These are phyloP conservation scores for Geothlypis trichas DNA, from an alignment of 2,113 vertebrate species.

Conservation along the genomic window DNA sequence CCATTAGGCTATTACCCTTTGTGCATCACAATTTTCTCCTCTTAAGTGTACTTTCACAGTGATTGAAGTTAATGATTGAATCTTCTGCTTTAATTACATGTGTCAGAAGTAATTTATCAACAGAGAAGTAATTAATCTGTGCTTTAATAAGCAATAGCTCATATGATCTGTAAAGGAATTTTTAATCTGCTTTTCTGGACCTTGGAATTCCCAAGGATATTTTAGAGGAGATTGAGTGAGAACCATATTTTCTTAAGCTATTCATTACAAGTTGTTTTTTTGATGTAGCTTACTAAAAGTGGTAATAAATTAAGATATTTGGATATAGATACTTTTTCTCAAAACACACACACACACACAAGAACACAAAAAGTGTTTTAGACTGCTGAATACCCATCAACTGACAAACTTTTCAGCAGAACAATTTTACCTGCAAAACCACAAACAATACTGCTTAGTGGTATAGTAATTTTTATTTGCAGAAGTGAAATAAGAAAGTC, in stretches of 20 bases:
- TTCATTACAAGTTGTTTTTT: background rate
- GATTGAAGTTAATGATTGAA: conserved; percentile 42
- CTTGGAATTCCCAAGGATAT: conserved; percentile 7
- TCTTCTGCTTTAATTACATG: conserved; percentile 44
- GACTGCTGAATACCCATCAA: background rate
- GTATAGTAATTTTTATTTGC: background rate
- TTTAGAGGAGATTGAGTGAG: background rate
- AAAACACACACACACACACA: background rate
- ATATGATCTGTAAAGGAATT: conserved; percentile 21
- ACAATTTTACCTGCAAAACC: background rate
- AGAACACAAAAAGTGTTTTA: background rate
- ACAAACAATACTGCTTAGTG: background rate
- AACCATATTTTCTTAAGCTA: background rate
- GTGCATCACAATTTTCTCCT: background rate
- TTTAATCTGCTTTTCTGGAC: background rate
- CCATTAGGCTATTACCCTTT: background rate
- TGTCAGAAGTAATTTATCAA: conserved; percentile 67
- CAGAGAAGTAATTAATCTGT: conserved; percentile 47
- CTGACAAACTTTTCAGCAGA: background rate
- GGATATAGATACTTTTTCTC: background rate
- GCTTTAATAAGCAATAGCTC: conserved; percentile 52
- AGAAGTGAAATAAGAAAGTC: background rate
- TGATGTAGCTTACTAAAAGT: background rate
- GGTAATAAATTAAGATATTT: background rate
- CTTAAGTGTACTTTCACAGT: conserved; percentile 15